Percentiles rank a stretch among this genome's conserved stretches.
Conservation (phyloP, 2,797 vertebrate species). For the Pantherophis alleghaniensis region DNA sequence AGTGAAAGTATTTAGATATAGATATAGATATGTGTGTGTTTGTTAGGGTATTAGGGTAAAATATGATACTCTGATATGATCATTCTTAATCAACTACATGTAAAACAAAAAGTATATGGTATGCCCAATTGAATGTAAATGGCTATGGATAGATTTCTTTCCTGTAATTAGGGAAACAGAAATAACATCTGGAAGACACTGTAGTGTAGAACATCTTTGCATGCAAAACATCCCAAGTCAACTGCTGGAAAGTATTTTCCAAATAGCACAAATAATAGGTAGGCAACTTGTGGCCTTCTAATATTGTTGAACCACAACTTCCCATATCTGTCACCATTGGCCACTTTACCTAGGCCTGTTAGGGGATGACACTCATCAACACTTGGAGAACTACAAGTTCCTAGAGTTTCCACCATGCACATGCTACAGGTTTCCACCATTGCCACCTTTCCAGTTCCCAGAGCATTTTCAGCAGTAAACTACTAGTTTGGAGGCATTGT, state of each 20-base stretch:
- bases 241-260: not conserved
- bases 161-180: not conserved
- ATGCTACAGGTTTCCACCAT: not conserved
- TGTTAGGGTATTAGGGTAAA: not conserved
- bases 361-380: not conserved
- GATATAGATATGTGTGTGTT: too few species aligned
- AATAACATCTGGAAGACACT: not conserved
- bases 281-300: not conserved
- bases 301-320: not conserved
- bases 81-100: not conserved
- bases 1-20: not conserved
- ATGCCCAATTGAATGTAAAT: not conserved
- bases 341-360: not conserved
- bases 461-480: not conserved
- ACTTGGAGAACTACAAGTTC: not conserved
- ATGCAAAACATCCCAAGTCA: not conserved
- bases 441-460: not conserved
- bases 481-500: not conserved
- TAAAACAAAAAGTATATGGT: not conserved
- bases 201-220: not conserved
- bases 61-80: not conserved
- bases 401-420: not conserved
- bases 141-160: not conserved
- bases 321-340: not conserved
- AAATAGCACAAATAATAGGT: not conserved